Evolutionary conservation across 2,888 invertebrate species (phyloP), one percentile per base, ranked within the genome.

Genomic region (Ophion obscuratus): DNA sequence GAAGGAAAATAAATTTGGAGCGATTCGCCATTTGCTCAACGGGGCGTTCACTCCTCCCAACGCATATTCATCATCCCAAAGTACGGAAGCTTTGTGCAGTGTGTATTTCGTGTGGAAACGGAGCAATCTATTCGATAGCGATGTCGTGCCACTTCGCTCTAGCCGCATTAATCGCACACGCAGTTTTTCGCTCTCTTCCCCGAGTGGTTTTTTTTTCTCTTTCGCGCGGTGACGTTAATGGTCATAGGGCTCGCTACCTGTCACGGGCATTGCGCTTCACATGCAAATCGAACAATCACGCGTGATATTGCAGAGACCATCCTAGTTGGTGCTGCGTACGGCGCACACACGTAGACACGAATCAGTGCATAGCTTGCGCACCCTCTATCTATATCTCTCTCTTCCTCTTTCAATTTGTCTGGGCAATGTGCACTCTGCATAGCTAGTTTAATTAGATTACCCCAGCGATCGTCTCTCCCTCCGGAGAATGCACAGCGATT

Each of bases 221-320:
- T 73, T 44, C 53, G 31, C 66, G 53, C 53, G 14, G 14, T 14
- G 86, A 85, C 87, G 90, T 91, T 92, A 90, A 92, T 92, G 91
- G 92, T 91, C 90, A 89, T 88, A 86, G 88, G 88, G 88, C 76
- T 20, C 17, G 53, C 24, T 87, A 86, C 83, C 87, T 88, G 87
- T 88, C 85, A 87, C 83, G 84, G 80, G 7, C 85, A 88, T 91
- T 91, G 90, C 83, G 81, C 89, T 91, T 91, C 90, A 90, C 91
- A 91, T 92, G 92, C 90, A 92, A 92, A 91, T 92, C 91, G 90
- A 89, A 91, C 90, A 91, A 92, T 92, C 91, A 89, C 88, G 88
- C 85, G 89, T 88, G 90, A 91, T 92, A 91, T 84, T 68, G 78
- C 47, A 17, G 24, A 68, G 76, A 36, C 67, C 77, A 83, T 81